Conservation (phyloP, 2,888 invertebrate genomes). For the Mamestra brassicae region DNA sequence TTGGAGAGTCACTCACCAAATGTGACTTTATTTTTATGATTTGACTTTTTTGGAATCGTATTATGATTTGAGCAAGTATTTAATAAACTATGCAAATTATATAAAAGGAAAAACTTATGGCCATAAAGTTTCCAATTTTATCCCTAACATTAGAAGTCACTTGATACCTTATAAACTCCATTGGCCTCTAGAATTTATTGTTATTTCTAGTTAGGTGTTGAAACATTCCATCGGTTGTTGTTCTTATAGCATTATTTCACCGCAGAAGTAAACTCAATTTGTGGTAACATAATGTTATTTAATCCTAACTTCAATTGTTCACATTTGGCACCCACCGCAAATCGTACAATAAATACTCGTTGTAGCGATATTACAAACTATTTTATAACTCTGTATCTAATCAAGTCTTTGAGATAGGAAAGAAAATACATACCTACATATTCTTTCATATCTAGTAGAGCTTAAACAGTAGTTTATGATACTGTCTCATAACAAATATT, state of each 20-base stretch:
- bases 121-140: too few relatives aligned
- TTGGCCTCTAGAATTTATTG: too few relatives aligned
- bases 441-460: background rate
- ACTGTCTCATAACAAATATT: background rate
- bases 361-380: constrained; percentile 9
- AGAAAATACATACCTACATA: background rate
- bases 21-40: constrained; percentile 35
- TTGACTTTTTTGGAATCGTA: constrained; percentile 34
- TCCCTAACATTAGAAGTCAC: too few relatives aligned
- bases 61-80: constrained; percentile 48
- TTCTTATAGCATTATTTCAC: constrained; percentile 29
- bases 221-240: constrained; percentile 35
- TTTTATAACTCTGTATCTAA: background rate
- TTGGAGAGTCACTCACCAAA: constrained; percentile 29
- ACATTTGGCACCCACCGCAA: constrained; percentile 38
- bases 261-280: constrained; percentile 47
- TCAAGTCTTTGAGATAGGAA: background rate
- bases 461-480: background rate
- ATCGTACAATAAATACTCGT: constrained; percentile 32
- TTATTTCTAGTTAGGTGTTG: constrained; percentile 28
- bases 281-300: constrained; percentile 55
- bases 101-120: constrained; percentile 26
- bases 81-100: constrained; percentile 49
- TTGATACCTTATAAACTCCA: too few relatives aligned
- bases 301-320: constrained; percentile 56